These are phyloP conservation scores for Lasiurus cinereus DNA, from an alignment of 2,113 vertebrate species.

Conservation along the genomic window DNA sequence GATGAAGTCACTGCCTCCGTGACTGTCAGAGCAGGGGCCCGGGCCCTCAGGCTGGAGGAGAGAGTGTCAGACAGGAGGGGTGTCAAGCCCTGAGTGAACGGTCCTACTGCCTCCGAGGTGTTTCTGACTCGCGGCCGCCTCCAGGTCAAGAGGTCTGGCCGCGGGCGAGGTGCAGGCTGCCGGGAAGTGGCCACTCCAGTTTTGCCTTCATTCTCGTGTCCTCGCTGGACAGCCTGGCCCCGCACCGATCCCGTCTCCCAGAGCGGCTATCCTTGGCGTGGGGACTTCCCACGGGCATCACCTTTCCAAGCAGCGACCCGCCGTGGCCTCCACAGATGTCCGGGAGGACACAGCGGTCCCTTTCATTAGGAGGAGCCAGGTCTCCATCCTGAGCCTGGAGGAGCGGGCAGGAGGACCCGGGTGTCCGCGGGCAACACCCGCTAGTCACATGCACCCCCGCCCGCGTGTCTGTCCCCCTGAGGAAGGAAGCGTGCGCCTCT, in stretches of 20 bases:
- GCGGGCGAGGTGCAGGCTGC: not conserved
- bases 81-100: fast-evolving
- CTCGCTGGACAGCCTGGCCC: too few relatives aligned
- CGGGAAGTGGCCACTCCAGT: fast-evolving
- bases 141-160: not conserved
- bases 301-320: not conserved
- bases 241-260: too few relatives aligned
- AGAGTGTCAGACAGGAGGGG: not conserved
- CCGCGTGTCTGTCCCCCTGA: not conserved
- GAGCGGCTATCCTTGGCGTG: too few relatives aligned
- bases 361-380: not conserved
- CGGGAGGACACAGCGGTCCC: not conserved
- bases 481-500: not conserved
- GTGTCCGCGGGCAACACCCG: not conserved
- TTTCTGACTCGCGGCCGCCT: not conserved
- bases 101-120: fast-evolving
- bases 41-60: not conserved
- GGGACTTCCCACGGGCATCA: too few relatives aligned
- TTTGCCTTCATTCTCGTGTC: not conserved
- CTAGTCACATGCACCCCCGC: fast-evolving
- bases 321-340: not conserved
- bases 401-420: not conserved
- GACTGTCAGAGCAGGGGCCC: not conserved
- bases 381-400: not conserved
- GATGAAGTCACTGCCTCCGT: not conserved